Percentiles rank a stretch among this genome's conserved stretches.
Evolutionary conservation across 1,140 invertebrate species (phyloP).

Genomic region (Mamestra configurata): DNA sequence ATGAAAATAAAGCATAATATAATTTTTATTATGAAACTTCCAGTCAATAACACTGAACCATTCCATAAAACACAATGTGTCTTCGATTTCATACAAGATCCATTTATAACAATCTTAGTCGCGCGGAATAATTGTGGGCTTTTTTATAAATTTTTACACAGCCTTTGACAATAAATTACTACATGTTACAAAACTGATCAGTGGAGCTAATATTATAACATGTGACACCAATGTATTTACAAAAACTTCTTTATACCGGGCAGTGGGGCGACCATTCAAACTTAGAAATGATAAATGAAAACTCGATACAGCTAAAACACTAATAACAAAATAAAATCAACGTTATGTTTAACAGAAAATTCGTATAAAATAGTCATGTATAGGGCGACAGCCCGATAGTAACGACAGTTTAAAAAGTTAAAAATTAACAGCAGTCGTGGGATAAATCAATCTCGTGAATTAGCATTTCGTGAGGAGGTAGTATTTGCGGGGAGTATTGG

Average conservation of each 20-base stretch:
- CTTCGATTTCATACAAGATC: conserved; percentile 82
- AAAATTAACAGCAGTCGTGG: conserved; percentile 16
- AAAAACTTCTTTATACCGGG: conserved; percentile 69
- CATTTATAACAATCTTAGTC: conserved; percentile 73
- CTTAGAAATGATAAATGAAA: conserved; percentile 55
- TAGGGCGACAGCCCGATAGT: neutral
- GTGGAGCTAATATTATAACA: conserved; percentile 79
- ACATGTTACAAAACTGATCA: conserved; percentile 86
- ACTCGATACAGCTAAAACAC: conserved; percentile 47
- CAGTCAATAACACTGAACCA: conserved; percentile 87
- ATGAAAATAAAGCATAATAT: conserved; percentile 88
- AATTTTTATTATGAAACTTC: conserved; percentile 87
- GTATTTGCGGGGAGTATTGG: neutral
- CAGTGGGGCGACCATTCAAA: conserved; percentile 71
- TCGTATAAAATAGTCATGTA: conserved; percentile 35
- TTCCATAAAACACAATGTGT: conserved; percentile 83
- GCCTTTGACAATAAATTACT: conserved; percentile 85
- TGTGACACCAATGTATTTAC: conserved; percentile 84
- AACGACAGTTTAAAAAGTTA: conserved; percentile 12
- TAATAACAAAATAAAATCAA: conserved; percentile 51
- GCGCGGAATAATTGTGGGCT: conserved; percentile 78
- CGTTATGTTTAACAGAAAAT: conserved; percentile 23
- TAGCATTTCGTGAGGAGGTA: neutral
- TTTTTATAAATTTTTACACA: conserved; percentile 85
- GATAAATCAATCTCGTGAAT: neutral